These are phyloP conservation scores for Dinomys branickii DNA, from an alignment of 2,113 vertebrate genomes.

Conservation along the genomic window DNA sequence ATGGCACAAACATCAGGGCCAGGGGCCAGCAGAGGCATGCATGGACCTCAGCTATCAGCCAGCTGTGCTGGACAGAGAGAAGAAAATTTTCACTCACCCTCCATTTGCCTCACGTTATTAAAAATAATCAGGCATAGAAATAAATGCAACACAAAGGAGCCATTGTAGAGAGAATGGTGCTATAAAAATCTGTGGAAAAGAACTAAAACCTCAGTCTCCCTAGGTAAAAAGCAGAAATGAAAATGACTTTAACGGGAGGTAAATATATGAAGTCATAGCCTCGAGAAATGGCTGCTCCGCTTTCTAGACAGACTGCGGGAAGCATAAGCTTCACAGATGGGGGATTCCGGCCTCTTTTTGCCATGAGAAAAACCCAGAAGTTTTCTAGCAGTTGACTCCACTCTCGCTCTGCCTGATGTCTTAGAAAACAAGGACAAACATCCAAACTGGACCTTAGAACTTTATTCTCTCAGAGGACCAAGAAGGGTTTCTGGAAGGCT, in stretches of 20 bases:
- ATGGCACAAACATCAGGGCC: rapidly evolving
- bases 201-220: neutral
- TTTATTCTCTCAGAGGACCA: neutral
- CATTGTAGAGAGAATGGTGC: neutral
- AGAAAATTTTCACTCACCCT: neutral
- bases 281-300: neutral
- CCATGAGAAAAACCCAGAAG: neutral
- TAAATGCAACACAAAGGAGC: neutral
- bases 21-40: neutral
- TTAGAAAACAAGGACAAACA: conserved; percentile 14
- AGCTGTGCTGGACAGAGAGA: neutral
- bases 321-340: neutral
- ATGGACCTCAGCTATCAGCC: neutral
- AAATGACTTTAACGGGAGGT: conserved; percentile 45
- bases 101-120: conserved; percentile 26
- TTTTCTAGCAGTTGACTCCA: neutral
- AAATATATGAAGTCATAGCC: neutral
- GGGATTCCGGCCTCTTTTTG: neutral
- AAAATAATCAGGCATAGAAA: conserved; percentile 25
- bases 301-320: neutral
- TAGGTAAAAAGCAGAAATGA: conserved; percentile 15
- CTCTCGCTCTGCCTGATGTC: neutral
- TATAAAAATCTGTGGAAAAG: conserved; percentile 20
- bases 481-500: neutral
- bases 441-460: too few species aligned